Conservation (phyloP, 2,888 invertebrate species). For the Torymus tubicola region DNA sequence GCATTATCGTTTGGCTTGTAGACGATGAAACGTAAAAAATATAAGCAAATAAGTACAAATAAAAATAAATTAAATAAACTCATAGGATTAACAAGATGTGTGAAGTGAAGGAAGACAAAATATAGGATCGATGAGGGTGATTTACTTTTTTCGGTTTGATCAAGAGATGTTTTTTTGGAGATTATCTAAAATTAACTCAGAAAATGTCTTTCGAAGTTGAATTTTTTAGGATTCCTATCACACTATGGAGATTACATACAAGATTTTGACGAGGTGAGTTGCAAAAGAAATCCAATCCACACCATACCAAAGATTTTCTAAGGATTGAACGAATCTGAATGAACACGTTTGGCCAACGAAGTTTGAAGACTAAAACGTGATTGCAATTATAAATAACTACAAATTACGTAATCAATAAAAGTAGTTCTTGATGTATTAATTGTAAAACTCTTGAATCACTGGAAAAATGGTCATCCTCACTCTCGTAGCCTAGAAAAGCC, state of each 20-base stretch:
- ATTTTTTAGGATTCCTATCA: background rate
- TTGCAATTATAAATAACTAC: background rate
- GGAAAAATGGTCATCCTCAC: background rate
- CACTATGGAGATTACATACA: no score
- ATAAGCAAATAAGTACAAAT: conserved; percentile 29
- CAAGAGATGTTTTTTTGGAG: background rate
- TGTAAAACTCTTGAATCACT: background rate
- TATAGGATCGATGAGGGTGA: conserved; percentile 35
- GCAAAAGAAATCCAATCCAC: no score
- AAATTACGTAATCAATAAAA: no score
- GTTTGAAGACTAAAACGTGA: background rate
- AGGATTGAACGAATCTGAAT: background rate
- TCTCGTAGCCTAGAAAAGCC: background rate
- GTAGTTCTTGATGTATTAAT: no score
- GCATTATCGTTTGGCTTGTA: background rate
- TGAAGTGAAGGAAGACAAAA: conserved; percentile 26
- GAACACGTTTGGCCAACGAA: background rate
- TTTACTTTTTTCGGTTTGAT: conserved; percentile 18
- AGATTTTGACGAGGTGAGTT: no score
- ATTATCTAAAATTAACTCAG: background rate
- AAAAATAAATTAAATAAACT: conserved; percentile 16
- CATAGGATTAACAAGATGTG: conserved; percentile 15
- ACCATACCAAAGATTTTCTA: background rate
- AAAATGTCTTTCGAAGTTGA: background rate
- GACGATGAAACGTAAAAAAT: conserved; percentile 18